Base-by-base conservation (phyloP, 1,140 invertebrate genomes). In the Forficula auricularia region DNA sequence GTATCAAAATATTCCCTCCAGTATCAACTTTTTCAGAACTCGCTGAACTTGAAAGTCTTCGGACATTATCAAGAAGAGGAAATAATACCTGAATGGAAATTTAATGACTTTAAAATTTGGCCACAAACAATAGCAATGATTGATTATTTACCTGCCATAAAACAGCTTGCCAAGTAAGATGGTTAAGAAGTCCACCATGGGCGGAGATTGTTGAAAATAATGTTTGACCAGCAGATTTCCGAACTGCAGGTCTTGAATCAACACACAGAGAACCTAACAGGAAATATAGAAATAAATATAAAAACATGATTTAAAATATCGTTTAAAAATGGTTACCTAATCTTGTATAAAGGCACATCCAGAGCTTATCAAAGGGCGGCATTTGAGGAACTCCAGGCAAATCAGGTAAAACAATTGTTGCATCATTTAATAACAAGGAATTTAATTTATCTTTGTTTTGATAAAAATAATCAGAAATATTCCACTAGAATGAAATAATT, bases 181-280 rank as follows among this genome's bases (percentile, higher is more conserved):
- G 73, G 59, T 85, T 79, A 10, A 97, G 64, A 37, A 95, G 66
- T 31, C 76, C 72, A 14, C 91, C 92, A 66, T 99, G 94, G 2
- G 92, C 90, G 2, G 84, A 81, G 55, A 98, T 88, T 8, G 92
- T 97, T 16, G 91, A 95, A 64, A 99, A 96, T 20, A 99, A 64
- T 1, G 95, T 99, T 71, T 98, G 92, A 48, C 90, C 89, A 8
- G 92, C 89, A n/a, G 90, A 95, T 66, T 98, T 97, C 8, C 95
- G 72, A 0, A 98, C 89, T 1, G 95, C 89, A 0, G 94, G 92
- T 27, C 95, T 70, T 14, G 79, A 65, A 66, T 99, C 95, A 31
- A 96, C 88, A 59, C 94, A 98, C 16, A 98, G 61, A 54, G 96
- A 86, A 30, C 86, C 79, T 77, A 40, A 12, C 42, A 47, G 22